Evolutionary conservation across 2,888 invertebrate species (phyloP).

Genomic region (Euzophera pinguis): DNA sequence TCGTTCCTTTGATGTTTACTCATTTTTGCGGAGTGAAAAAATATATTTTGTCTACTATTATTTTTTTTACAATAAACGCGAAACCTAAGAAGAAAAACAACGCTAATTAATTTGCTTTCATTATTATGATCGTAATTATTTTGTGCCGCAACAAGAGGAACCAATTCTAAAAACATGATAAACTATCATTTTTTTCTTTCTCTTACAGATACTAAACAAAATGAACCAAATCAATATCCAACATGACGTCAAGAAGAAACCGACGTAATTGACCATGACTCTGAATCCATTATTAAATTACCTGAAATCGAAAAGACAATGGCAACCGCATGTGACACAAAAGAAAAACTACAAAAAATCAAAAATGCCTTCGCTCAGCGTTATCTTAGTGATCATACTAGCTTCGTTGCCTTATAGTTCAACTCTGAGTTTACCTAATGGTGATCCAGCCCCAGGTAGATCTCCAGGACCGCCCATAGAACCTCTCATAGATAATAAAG

Average conservation of each 20-base stretch:
- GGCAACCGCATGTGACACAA: conserved; percentile 22
- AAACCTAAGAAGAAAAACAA: no score
- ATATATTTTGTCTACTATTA: no score
- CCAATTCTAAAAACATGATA: no score
- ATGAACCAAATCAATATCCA: conserved; percentile 20
- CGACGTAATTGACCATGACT: conserved; percentile 2
- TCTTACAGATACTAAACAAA: conserved; percentile 30
- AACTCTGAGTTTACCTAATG: conserved; percentile 66
- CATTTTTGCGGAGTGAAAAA: not conserved
- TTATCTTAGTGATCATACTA: conserved; percentile 49
- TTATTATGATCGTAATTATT: no score
- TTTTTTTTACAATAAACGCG: no score
- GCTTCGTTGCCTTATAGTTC: conserved; percentile 65
- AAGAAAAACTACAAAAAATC: conserved; percentile 37
- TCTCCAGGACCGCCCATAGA: conserved; percentile 80
- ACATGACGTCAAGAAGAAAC: conserved; percentile 15
- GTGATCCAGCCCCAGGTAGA: conserved; percentile 83
- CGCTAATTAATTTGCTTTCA: no score
- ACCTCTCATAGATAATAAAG: conserved; percentile 31
- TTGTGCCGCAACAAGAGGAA: no score
- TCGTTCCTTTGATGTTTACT: not conserved
- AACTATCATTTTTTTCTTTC: conserved; percentile 8
- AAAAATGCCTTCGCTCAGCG: conserved; percentile 45
- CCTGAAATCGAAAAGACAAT: conserved; percentile 22
- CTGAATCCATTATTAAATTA: conserved; percentile 21